Evolutionary conservation across 2,797 vertebrate species (phyloP), one percentile per base, ranked within the genome.

Genomic region (Halcyon leucocephala): DNA sequence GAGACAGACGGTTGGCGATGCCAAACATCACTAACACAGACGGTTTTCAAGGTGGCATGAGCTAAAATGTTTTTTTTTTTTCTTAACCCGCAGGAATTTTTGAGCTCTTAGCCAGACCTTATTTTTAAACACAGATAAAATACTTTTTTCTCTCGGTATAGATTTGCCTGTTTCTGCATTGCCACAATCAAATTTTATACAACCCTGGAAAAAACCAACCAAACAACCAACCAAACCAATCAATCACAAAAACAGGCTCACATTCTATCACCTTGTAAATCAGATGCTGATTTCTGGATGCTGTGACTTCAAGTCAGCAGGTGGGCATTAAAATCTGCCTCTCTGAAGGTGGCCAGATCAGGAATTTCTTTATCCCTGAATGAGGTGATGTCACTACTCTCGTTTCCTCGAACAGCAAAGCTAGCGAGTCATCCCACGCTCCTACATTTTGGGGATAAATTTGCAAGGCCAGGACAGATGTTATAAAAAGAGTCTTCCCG

Each of bases 1-100:
- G 15, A 95, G 71, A 71, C 94, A 96, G 92, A 94, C 35, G 3
- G 90, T 4, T 66, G 61, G 72, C 51, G 64, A 28, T 55, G 90
- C 90, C 94, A 96, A 94, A 33, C n/a, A 12, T 17, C 0, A 0
- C 78, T 35, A 67, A 80, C 55, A 95, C 91, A 89, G 6, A 0
- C 49, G 28, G 44, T 70, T 86, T 90, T 86, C 81, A 91, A 81
- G 78, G 52, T 76, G 65, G 35, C 31, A 29, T 31, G 70, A 52
- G 46, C 57, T 67, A 12, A 51, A 51, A 82, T 82, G 82, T 3
- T 1, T 60, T 78, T 73, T 1, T 60, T 74, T 73, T 82, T 89
- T 69, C 57, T 60, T 44, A 91, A 61, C 57, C 48, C 51, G 5
- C 82, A 64, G 74, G 91, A 91, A 42, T 89, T 91, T 87, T 25